Evolutionary conservation across 2,888 invertebrate species (phyloP), one percentile per base, ranked within the genome.

Genomic region (Octonoba sinensis): DNA sequence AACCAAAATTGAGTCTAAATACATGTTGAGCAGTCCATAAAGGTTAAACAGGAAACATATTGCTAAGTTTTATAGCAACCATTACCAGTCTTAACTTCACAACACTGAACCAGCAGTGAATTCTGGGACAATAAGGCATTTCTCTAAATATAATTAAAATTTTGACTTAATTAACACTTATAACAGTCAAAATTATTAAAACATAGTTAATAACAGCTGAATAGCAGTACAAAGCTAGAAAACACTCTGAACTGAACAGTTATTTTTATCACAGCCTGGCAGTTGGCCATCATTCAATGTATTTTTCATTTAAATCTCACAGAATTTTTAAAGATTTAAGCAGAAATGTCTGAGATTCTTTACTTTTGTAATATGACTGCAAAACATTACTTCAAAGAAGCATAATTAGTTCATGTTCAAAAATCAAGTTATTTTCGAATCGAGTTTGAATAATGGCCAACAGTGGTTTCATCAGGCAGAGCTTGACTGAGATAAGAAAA

Each of bases 101-200:
- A 71, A 57, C 81, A 82, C 81, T 82, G 81, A 70, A 74, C 81
- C 81, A 82, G 81, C 81, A 82, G 81, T 82, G 81, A 56, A 11
- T 18, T 67, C 67, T 67, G 18, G 54, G 36, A 82, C 62, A 64
- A 69, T 82, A 82, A 82, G 81, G 81, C 81, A 78, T 72, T 78
- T 78, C 44, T 72, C 51, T 27, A 27, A 62, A 54, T 56, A 18
- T 12, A 22, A 36, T 67, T 27, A 54, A 47, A 67, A 67, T 56
- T 54, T 67, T 51, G 54, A 51, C 22, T 51, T 36, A 67, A 51
- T 54, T 44, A 67, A 54, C 67, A 67, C 62, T 62, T 47, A 44
- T 65, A 49, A 24, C 24, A 75, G 62, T 69, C 76, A 76, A 69
- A 76, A 65, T 44, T 64, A 62, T 76, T 70, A 62, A 76, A 76